Evolutionary conservation across 2,113 vertebrate species (phyloP), one percentile per base, ranked within the genome.

Genomic region (Neolamprologus hecqui): DNA sequence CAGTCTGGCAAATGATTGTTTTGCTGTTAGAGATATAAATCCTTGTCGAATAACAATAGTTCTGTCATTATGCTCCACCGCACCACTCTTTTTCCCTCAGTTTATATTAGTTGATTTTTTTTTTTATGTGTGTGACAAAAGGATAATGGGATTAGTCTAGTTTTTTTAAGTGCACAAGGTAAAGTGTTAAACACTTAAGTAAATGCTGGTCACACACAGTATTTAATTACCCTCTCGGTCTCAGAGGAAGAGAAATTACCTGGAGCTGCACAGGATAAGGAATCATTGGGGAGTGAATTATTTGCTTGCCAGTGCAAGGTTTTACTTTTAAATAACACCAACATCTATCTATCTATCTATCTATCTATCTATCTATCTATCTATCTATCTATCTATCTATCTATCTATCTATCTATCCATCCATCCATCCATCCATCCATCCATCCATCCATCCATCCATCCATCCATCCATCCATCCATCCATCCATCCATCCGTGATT

Each of bases 201-300:
- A 84, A 91, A 88, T 88, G 84, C 88, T 88, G 65, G 81, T 90
- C 88, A 92, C 87, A 86, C 31, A 60, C 79, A 88, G 63, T 53
- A 82, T 49, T 87, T 91, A 90, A 92, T 93, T 89, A 92, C 70
- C 77, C 81, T 86, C 85, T 92, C 65, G 70, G 51, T 94, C 85
- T 89, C 68, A 11, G 15, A 33, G 17, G 26, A 77, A 77, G 73
- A 77, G 13, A 89, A 86, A 84, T 83, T 86, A 90, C 88, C 87
- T 87, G 21, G 33, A 42, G 58, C 84, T 85, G 84, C 40, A 85
- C 42, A 77, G 88, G 55, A 65, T 70, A 54, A 87, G 86, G 81
- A 90, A 90, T 90, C 86, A 89, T 93, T 82, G 83, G 33, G 17
- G 45, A 49, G 73, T 31, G 45, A 28, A n/a, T 51, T 77, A 31